Evolutionary conservation across 2,113 vertebrate genomes (phyloP).

Genomic region (Tupaia tana): DNA sequence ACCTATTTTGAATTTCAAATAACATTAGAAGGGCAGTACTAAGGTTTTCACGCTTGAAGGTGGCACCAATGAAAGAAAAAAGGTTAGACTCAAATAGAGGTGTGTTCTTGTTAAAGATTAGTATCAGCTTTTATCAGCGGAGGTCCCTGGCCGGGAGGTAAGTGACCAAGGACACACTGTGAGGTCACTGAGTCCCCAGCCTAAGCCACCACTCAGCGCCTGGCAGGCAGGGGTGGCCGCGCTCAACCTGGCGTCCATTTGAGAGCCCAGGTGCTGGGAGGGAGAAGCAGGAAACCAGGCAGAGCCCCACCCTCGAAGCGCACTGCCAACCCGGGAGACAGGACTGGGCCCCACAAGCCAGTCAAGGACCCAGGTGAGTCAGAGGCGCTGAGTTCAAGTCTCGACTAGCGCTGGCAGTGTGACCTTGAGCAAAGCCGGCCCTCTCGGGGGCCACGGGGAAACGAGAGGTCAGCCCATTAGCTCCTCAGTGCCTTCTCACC

Average conservation of each 20-base stretch:
- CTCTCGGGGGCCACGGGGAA: not conserved
- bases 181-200: not conserved
- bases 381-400: conserved; percentile 64
- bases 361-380: conserved; percentile 21
- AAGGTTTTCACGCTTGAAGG: conserved; percentile 55
- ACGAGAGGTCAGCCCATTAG: not conserved
- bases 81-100: not conserved
- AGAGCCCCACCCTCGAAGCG: not conserved
- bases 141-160: not conserved
- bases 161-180: conserved; percentile 53
- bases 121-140: conserved; percentile 29
- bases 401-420: not conserved
- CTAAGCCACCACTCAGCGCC: not conserved
- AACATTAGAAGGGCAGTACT: conserved; percentile 22
- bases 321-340: not conserved
- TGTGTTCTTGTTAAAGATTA: not conserved
- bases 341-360: not conserved
- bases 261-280: not conserved
- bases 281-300: conserved; percentile 36
- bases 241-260: not conserved
- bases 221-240: too few relatives aligned
- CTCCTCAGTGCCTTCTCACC: not conserved
- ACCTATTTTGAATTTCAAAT: conserved; percentile 82
- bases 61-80: not conserved
- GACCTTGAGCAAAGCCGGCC: not conserved